A percentile compares a stretch with the other conserved stretches of the same genome.
phyloP scores from a whole-genome alignment of 1,140 invertebrate genomes.

The Bathynomus jamesi region DNA sequence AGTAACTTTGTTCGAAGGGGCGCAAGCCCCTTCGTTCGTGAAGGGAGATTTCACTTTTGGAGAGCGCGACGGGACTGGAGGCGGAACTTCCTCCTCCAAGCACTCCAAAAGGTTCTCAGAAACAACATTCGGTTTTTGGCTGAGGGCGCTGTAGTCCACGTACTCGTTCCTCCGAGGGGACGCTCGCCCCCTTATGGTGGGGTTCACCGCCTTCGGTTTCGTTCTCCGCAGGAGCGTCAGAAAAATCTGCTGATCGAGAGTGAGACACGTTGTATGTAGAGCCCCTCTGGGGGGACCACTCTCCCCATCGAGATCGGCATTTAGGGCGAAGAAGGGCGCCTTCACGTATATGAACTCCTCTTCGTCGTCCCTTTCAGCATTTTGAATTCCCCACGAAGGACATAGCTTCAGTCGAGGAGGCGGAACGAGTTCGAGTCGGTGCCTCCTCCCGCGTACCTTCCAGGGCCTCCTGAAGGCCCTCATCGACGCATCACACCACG shows the following conservation, averaged over 20 bases:
- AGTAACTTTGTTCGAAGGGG: too few species aligned
- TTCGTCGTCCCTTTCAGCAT: neutral
- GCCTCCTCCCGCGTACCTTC: neutral
- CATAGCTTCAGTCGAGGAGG: neutral
- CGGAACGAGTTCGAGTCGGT: neutral
- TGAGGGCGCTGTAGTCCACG: neutral
- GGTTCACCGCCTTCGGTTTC: neutral
- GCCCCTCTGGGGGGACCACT: too few species aligned
- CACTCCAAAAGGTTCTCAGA: neutral
- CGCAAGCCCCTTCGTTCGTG: too few species aligned
- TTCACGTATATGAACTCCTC: neutral
- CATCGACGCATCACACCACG: neutral
- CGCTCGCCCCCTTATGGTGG: neutral
- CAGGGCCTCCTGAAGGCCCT: neutral
- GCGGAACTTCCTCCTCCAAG: too few species aligned
- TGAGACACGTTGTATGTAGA: neutral
- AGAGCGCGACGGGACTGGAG: too few species aligned
- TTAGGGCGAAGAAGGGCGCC: neutral
- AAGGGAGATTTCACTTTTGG: too few species aligned
- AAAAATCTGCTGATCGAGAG: neutral
- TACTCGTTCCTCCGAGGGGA: neutral
- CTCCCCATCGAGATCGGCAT: too few species aligned
- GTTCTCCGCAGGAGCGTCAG: neutral
- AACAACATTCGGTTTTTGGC: neutral
- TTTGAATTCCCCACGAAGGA: neutral